Percentiles rank a stretch among this genome's conserved stretches.
Evolutionary conservation across 2,113 vertebrate genomes (phyloP).

Genomic region (Zosterops pallidus): DNA sequence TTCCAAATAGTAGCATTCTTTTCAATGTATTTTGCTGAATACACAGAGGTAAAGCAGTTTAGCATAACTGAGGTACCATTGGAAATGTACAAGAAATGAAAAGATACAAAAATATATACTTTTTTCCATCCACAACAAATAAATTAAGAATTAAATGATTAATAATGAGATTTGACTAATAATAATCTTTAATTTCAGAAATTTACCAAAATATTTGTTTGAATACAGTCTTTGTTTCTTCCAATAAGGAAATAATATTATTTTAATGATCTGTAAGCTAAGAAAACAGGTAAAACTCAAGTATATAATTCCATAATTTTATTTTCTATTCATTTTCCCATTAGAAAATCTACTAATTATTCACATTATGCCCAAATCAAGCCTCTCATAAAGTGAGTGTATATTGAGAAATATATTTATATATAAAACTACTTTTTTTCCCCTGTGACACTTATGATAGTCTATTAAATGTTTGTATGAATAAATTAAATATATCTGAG

Average conservation of each 20-base stretch:
- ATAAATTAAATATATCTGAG: slow-evolving; percentile 16
- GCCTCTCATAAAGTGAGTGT: not conserved
- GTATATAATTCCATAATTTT: not conserved
- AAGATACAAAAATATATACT: not conserved
- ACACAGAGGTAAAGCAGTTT: not conserved
- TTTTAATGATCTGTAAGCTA: not conserved
- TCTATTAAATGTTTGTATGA: not conserved
- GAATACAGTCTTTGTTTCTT: not conserved
- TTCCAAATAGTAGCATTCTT: not conserved
- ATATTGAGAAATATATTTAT: not conserved
- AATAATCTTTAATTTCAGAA: not conserved
- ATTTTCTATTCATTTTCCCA: not conserved
- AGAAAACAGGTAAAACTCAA: not conserved
- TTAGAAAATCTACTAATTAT: not conserved
- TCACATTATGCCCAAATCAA: not conserved
- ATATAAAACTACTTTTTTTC: not conserved
- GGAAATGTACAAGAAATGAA: not conserved
- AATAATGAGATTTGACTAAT: not conserved
- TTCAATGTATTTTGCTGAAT: not conserved
- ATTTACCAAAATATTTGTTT: not conserved
- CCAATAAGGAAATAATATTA: not conserved
- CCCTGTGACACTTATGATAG: not conserved
- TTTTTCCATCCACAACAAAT: not conserved
- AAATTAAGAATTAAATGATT: not conserved
- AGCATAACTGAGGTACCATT: not conserved